phyloP scores from a whole-genome alignment of 2,888 invertebrate species.

The Limnephilus rhombicus region DNA sequence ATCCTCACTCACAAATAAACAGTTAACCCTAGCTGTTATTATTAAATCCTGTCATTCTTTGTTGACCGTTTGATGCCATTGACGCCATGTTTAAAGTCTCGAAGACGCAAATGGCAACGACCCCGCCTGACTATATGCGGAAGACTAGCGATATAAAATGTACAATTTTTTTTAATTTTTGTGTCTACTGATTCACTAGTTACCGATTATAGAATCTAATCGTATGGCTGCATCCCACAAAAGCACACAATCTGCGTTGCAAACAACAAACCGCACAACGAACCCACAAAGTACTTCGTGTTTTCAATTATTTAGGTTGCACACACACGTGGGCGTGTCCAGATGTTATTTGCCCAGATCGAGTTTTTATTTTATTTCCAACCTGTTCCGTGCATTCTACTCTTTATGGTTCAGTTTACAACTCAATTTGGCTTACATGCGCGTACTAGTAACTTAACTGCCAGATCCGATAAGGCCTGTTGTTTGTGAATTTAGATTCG shows the following conservation, averaged over 20 bases:
- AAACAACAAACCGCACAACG: neutral
- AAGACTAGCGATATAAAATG: no score
- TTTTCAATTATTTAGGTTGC: slow-evolving; percentile 37
- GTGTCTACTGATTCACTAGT: no score
- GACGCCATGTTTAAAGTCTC: no score
- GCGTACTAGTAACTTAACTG: neutral
- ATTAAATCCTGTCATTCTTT: no score
- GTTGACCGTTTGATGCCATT: no score
- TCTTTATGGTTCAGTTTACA: slow-evolving; percentile 24
- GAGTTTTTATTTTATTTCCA: slow-evolving; percentile 19
- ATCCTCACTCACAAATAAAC: no score
- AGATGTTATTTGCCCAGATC: slow-evolving; percentile 18
- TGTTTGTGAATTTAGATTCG: neutral
- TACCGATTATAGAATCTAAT: neutral
- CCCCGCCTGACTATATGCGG: no score
- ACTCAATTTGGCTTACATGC: slow-evolving; percentile 29
- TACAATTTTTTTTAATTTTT: neutral
- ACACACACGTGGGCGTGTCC: slow-evolving; percentile 41
- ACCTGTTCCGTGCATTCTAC: slow-evolving; percentile 12
- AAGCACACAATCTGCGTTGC: neutral
- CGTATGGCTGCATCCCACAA: neutral
- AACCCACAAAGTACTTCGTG: neutral
- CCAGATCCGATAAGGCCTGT: slow-evolving; percentile 24
- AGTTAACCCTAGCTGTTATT: no score
- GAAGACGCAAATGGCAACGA: no score